Evolutionary conservation across 1,140 invertebrate genomes (phyloP).

Genomic region (Akabosia matsudoensis): DNA sequence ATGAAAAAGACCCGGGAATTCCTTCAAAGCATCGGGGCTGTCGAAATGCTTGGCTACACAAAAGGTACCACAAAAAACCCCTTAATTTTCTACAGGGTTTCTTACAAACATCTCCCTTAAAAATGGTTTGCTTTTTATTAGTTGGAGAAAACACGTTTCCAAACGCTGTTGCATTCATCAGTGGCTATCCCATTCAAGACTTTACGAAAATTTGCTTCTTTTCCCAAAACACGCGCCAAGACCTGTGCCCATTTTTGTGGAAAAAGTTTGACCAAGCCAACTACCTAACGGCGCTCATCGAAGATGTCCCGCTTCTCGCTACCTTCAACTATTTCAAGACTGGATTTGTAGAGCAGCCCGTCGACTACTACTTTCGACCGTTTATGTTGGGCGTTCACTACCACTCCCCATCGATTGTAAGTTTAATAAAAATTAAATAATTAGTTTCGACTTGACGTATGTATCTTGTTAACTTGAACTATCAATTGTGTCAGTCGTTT

Average conservation of each 20-base stretch:
- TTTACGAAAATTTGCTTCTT: conserved; percentile 14
- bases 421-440: neutral
- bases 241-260: conserved; percentile 7
- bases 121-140: conserved; percentile 20
- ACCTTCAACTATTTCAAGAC: conserved; percentile 52
- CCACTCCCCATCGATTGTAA: conserved; percentile 15
- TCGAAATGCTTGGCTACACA: conserved; percentile 45
- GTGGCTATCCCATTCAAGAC: neutral
- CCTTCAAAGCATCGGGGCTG: conserved; percentile 37
- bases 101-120: too few relatives aligned
- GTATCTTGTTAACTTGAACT: conserved; percentile 4
- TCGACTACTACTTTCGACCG: conserved; percentile 52
- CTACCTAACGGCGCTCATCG: conserved; percentile 38
- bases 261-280: conserved; percentile 30
- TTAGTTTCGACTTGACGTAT: neutral
- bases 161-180: conserved; percentile 48
- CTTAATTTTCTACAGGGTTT: too few relatives aligned
- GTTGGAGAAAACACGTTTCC: conserved; percentile 51
- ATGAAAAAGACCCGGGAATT: conserved; percentile 37
- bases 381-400: conserved; percentile 46
- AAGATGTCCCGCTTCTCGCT: conserved; percentile 45
- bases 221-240: conserved; percentile 17
- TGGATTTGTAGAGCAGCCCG: conserved; percentile 52
- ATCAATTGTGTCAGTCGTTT: too few relatives aligned
- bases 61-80: conserved; percentile 37